Conservation (phyloP, 1,140 invertebrate species). For the Drosophila quadrilineata region DNA sequence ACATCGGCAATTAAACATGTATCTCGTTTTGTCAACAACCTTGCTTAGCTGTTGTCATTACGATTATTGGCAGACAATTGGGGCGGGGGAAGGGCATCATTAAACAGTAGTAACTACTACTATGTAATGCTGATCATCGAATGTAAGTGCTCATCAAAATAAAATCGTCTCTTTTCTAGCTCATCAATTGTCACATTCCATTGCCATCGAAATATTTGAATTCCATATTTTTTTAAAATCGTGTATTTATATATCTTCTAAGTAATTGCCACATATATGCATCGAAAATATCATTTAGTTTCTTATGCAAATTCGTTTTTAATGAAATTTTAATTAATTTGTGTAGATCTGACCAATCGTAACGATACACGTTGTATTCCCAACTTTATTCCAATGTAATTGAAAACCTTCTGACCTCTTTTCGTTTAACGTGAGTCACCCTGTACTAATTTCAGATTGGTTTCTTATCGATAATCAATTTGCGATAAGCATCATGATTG, state of each 20-base stretch:
- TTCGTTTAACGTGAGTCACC: slow-evolving; percentile 1
- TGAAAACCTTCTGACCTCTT: neutral
- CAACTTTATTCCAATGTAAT: too few species aligned
- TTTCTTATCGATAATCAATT: neutral
- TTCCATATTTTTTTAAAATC: too few species aligned
- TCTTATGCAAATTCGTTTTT: too few species aligned
- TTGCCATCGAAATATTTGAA: too few species aligned
- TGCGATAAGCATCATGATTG: neutral
- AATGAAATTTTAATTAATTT: too few species aligned
- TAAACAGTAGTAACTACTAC: neutral
- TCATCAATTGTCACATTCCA: too few species aligned
- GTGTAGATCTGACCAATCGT: slow-evolving; percentile 6
- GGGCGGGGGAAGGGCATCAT: neutral
- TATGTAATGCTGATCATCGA: neutral
- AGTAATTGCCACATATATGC: too few species aligned
- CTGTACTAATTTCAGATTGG: neutral
- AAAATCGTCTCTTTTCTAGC: neutral
- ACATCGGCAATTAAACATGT: slow-evolving; percentile 4
- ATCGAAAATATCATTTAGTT: too few species aligned
- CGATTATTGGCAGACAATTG: neutral
- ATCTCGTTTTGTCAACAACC: neutral
- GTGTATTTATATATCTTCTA: too few species aligned
- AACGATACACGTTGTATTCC: slow-evolving; percentile 19
- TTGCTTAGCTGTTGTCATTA: too few species aligned
- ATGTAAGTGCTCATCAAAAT: neutral